These are phyloP conservation scores for Paralichthys olivaceus DNA, from an alignment of 2,113 vertebrate species.

Conservation along the genomic window DNA sequence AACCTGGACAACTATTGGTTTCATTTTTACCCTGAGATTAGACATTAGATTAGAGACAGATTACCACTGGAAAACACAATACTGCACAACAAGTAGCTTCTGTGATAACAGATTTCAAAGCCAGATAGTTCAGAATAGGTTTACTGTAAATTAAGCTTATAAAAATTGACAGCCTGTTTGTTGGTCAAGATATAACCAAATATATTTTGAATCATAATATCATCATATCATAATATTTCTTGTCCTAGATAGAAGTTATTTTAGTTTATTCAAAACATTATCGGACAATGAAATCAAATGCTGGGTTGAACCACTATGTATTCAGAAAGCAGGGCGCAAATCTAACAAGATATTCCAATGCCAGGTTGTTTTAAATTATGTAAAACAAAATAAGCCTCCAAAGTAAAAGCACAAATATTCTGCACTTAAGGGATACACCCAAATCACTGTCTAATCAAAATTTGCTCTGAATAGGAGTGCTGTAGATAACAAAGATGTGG, in stretches of 20 bases:
- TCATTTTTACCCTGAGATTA: background rate
- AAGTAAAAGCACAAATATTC: conserved; percentile 1
- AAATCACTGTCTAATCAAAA: background rate
- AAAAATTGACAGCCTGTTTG: background rate
- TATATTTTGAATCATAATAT: no score
- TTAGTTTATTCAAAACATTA: no score
- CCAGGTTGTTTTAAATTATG: background rate
- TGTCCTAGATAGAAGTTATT: no score
- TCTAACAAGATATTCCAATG: conserved; percentile 1
- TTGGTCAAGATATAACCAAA: background rate
- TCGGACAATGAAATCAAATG: background rate
- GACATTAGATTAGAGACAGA: background rate
- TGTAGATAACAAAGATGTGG: background rate
- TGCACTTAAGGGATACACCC: background rate
- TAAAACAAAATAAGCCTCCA: conserved; percentile 9
- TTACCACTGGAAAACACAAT: no score
- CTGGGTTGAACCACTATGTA: background rate
- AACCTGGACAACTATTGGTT: conserved; percentile 2
- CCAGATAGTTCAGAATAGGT: background rate
- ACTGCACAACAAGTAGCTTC: background rate
- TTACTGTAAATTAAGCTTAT: background rate
- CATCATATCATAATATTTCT: no score
- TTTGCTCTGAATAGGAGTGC: background rate
- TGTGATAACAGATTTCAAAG: conserved; percentile 37
- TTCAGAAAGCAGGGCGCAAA: background rate